phyloP scores from a whole-genome alignment of 2,888 invertebrate species.

The Graphium colonna region DNA sequence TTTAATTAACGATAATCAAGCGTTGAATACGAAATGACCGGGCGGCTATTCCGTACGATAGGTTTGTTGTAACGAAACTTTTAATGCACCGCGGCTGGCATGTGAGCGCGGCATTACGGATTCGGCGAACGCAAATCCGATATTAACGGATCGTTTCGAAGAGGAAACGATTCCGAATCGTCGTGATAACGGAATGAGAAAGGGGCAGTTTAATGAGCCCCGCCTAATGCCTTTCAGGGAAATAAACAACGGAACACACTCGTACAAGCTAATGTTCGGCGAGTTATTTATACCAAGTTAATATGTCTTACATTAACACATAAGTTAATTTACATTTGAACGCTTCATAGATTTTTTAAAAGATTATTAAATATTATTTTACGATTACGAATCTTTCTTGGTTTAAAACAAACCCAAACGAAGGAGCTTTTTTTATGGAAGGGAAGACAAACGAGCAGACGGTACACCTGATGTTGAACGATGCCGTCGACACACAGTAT shows the following conservation, averaged over 20 bases:
- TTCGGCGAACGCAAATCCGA: constrained; percentile 59
- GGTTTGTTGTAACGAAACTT: constrained; percentile 46
- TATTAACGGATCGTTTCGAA: constrained; percentile 58
- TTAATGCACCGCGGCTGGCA: constrained; percentile 51
- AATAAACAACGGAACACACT: constrained; percentile 19
- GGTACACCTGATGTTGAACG: too few species aligned
- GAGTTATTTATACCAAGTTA: not conserved
- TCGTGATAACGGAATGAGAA: constrained; percentile 33
- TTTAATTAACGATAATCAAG: constrained; percentile 64
- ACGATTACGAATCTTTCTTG: too few species aligned
- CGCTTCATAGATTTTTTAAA: too few species aligned
- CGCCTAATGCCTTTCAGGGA: constrained; percentile 22
- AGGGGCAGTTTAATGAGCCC: constrained; percentile 20
- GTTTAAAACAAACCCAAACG: too few species aligned
- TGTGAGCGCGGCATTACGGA: constrained; percentile 53
- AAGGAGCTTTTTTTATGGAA: too few species aligned
- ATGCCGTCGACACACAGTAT: too few species aligned
- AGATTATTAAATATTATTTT: too few species aligned
- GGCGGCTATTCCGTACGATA: constrained; percentile 35
- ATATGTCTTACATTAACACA: not conserved
- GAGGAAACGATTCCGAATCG: constrained; percentile 43
- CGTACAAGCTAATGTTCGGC: not conserved
- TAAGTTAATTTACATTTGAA: too few species aligned
- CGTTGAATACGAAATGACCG: constrained; percentile 46
- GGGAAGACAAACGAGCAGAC: too few species aligned